Percentiles rank a stretch among this genome's conserved stretches.
Evolutionary conservation across 2,797 vertebrate species (phyloP).

Genomic region (Cheirogaleus major): DNA sequence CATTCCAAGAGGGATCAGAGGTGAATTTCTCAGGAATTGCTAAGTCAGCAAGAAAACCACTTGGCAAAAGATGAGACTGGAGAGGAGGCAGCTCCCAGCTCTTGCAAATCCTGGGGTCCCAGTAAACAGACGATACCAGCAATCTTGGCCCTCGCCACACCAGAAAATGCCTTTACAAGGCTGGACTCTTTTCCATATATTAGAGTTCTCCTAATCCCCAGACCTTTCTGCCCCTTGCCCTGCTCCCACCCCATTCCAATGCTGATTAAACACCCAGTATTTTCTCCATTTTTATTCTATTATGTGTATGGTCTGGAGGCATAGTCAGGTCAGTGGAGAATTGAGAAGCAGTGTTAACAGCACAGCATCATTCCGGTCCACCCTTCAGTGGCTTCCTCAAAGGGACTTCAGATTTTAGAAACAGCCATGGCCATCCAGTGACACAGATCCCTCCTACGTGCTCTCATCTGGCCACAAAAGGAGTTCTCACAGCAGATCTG

Average conservation of each 20-base stretch:
- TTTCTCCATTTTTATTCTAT: background rate
- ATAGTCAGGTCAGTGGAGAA: background rate
- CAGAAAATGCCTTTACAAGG: slow-evolving; percentile 21
- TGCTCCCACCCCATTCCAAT: background rate
- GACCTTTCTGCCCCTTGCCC: background rate
- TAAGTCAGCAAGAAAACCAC: slow-evolving; percentile 60
- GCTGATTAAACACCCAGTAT: background rate
- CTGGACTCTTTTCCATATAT: background rate
- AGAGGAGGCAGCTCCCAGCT: background rate
- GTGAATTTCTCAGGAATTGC: slow-evolving; percentile 26
- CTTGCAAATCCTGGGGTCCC: background rate
- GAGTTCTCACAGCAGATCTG: background rate
- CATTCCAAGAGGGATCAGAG: slow-evolving; percentile 8
- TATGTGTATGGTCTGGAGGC: background rate
- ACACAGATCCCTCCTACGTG: background rate
- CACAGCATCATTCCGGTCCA: background rate
- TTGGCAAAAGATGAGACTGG: slow-evolving; percentile 7
- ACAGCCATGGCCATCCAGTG: background rate
- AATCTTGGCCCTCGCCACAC: background rate
- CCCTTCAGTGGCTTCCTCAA: background rate
- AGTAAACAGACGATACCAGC: background rate
- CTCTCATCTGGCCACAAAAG: background rate
- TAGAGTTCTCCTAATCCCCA: background rate
- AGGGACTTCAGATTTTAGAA: background rate
- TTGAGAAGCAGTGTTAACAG: background rate